phyloP scores from a whole-genome alignment of 1,140 invertebrate genomes.

The Harlomillsia oculata region DNA sequence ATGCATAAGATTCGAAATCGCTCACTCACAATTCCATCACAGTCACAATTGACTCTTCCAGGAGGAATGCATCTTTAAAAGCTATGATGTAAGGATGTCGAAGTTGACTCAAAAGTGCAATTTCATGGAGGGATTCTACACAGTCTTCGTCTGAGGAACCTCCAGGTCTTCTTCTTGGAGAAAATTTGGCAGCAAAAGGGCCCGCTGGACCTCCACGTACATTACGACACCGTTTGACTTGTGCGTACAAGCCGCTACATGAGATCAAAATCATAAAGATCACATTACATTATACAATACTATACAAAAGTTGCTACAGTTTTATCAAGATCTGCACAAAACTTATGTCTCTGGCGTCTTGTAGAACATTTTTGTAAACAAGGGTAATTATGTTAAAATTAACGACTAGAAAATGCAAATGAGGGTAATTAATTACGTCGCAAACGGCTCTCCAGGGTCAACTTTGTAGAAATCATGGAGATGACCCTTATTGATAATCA shows the following conservation, averaged over 20 bases:
- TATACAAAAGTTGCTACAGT: neutral
- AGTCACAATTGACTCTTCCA: conserved; percentile 56
- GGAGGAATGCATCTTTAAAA: conserved; percentile 62
- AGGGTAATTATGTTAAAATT: neutral
- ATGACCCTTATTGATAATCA: conserved; percentile 12
- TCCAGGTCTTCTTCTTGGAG: conserved; percentile 54
- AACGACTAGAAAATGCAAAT: neutral
- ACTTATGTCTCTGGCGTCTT: neutral
- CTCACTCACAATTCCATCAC: conserved; percentile 64
- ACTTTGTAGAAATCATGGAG: conserved; percentile 6
- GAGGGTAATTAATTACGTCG: conserved; percentile 11
- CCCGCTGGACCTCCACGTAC: conserved; percentile 45
- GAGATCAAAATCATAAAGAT: conserved; percentile 21
- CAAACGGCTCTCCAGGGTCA: conserved; percentile 21
- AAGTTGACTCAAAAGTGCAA: conserved; percentile 54
- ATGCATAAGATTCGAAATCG: neutral
- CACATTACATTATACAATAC: neutral
- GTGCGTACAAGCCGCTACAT: conserved; percentile 64
- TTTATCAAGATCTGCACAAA: neutral
- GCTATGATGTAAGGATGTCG: conserved; percentile 55
- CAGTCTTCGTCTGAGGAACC: conserved; percentile 43
- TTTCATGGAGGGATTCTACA: conserved; percentile 56
- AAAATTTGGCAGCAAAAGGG: conserved; percentile 62
- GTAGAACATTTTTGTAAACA: neutral
- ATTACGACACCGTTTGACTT: conserved; percentile 57